phyloP scores from a whole-genome alignment of 64 coral and sea anemone genomes.

The Actinia tenebrosa region DNA sequence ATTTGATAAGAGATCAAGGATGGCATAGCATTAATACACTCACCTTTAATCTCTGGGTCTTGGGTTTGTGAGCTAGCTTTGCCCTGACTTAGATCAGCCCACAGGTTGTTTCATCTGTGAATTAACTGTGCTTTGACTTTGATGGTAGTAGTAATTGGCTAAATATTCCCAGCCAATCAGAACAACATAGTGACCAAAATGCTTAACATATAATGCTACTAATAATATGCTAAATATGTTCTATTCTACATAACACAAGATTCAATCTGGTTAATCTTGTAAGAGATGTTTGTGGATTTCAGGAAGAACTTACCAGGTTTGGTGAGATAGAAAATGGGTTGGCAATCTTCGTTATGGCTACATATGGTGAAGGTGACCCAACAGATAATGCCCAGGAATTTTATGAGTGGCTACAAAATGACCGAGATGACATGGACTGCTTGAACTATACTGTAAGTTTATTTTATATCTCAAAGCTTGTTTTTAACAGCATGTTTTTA shows the following conservation, averaged over 20 bases:
- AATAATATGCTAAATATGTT: too few species aligned
- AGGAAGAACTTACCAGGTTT: conserved; percentile 87
- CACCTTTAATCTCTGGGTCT: too few species aligned
- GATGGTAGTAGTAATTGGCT: too few species aligned
- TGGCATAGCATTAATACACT: too few species aligned
- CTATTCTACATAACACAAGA: too few species aligned
- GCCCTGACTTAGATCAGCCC: too few species aligned
- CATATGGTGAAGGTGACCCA: conserved; percentile 96
- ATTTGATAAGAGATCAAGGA: background rate
- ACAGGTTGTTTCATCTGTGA: background rate
- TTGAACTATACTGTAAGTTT: conserved; percentile 82
- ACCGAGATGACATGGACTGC: conserved; percentile 86
- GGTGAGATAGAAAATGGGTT: conserved; percentile 79
- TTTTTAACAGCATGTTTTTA: background rate
- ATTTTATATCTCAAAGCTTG: background rate
- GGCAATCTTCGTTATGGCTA: conserved; percentile 96
- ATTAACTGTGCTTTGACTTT: background rate
- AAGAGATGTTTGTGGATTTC: background rate
- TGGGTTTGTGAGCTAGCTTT: too few species aligned
- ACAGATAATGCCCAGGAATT: conserved; percentile 97
- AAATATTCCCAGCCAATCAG: too few species aligned
- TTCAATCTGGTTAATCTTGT: too few species aligned
- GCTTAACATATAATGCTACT: too few species aligned
- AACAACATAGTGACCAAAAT: too few species aligned
- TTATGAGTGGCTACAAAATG: conserved; percentile 92